These are phyloP conservation scores for Piaya cayana DNA, from an alignment of 2,113 vertebrate species.

Conservation along the genomic window DNA sequence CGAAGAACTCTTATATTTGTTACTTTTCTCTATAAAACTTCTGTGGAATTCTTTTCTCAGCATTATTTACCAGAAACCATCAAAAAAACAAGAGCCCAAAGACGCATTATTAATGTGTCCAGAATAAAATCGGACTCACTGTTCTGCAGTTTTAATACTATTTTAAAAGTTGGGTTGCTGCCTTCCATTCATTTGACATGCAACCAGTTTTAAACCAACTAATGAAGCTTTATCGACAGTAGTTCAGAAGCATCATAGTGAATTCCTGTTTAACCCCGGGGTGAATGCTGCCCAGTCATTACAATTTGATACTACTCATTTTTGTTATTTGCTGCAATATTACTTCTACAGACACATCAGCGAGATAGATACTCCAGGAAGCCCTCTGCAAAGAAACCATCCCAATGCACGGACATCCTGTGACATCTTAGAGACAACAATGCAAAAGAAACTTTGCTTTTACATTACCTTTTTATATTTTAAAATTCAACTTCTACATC, in stretches of 20 bases:
- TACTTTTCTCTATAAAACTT: not conserved
- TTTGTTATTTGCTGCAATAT: not conserved
- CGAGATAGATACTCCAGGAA: not conserved
- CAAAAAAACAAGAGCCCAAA: not conserved
- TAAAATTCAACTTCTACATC: not conserved
- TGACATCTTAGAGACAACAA: not conserved
- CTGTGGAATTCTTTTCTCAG: not conserved
- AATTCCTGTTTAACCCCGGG: not conserved
- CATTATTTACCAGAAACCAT: not conserved
- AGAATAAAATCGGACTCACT: not conserved
- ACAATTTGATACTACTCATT: not conserved
- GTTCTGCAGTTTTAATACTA: not conserved
- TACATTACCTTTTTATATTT: not conserved
- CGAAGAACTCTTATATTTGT: not conserved
- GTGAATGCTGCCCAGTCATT: not conserved
- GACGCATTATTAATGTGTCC: not conserved
- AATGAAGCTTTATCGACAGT: not conserved
- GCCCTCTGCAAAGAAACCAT: not conserved
- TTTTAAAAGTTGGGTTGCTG: not conserved
- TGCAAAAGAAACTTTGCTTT: not conserved
- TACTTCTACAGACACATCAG: not conserved
- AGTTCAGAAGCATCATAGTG: not conserved
- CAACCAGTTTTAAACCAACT: not conserved
- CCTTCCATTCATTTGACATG: not conserved
- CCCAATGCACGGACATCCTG: accelerated